Conservation (phyloP, 2,888 invertebrate genomes). For the Dryobota labecula region DNA sequence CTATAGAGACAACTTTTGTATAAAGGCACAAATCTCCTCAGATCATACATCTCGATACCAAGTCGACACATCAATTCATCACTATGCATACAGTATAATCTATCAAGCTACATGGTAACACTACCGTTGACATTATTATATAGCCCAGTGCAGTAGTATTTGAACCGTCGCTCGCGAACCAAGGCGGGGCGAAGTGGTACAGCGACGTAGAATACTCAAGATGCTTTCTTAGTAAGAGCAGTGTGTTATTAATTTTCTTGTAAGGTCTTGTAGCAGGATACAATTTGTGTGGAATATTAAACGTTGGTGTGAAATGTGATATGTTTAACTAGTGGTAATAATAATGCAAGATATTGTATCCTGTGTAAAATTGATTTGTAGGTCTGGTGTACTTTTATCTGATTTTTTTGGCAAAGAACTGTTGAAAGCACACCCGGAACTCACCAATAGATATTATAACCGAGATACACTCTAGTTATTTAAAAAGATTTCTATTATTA, state of each 20-base stretch:
- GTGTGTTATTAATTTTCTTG: slow-evolving; percentile 54
- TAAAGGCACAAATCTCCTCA: neutral
- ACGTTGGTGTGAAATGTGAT: neutral
- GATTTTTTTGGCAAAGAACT: neutral
- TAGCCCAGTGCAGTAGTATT: slow-evolving; percentile 44
- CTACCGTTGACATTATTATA: slow-evolving; percentile 39
- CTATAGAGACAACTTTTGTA: neutral
- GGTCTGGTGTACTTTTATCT: neutral
- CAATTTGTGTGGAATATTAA: slow-evolving; percentile 21
- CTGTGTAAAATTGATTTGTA: neutral
- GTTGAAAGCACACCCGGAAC: neutral
- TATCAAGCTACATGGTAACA: slow-evolving; percentile 43
- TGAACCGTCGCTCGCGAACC: slow-evolving; percentile 46
- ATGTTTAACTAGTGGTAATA: neutral
- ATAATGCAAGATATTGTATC: neutral
- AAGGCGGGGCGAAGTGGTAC: slow-evolving; percentile 29
- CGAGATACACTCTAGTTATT: neutral
- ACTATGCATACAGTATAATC: slow-evolving; percentile 39
- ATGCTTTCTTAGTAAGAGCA: slow-evolving; percentile 35
- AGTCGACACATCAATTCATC: slow-evolving; percentile 39
- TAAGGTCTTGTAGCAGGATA: slow-evolving; percentile 18
- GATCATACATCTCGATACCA: slow-evolving; percentile 6
- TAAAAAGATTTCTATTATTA: neutral
- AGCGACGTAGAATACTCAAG: slow-evolving; percentile 23
- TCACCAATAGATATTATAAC: neutral